Evolutionary conservation across 2,113 vertebrate genomes (phyloP).

Genomic region (Glaucomys volans): DNA sequence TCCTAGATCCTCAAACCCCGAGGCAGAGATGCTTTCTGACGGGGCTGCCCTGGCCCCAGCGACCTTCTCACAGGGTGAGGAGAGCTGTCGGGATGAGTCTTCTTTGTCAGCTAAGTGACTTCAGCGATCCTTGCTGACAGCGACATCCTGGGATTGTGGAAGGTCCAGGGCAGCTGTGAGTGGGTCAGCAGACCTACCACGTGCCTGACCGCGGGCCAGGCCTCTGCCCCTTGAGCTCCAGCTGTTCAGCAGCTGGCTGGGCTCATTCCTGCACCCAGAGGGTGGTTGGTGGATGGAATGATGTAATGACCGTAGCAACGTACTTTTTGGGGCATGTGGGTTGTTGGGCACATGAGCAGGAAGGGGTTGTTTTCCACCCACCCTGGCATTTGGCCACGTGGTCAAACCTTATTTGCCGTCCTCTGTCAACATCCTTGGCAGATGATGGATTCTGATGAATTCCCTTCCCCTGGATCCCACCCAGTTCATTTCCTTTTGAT

Average conservation of each 20-base stretch:
- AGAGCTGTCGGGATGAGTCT: constrained; percentile 20
- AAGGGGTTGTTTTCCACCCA: background rate
- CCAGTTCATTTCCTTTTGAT: background rate
- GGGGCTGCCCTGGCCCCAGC: constrained; percentile 7
- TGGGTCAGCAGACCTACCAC: background rate
- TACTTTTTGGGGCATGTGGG: background rate
- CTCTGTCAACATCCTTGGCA: background rate
- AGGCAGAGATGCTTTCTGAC: constrained; percentile 50
- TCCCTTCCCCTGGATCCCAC: background rate
- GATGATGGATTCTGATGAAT: background rate
- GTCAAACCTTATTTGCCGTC: background rate
- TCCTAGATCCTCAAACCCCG: background rate
- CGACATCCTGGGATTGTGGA: background rate
- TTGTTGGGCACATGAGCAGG: rapidly evolving
- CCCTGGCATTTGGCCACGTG: background rate
- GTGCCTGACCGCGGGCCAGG: rapidly evolving
- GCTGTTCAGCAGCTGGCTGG: background rate
- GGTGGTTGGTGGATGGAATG: background rate
- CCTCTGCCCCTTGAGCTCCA: background rate
- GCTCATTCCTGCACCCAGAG: background rate
- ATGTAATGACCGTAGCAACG: background rate
- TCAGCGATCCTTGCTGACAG: background rate
- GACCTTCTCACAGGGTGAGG: constrained; percentile 1
- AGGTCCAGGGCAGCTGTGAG: background rate
- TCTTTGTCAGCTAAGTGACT: background rate